Percentiles rank a stretch among this genome's conserved stretches.
Conservation (phyloP, 2,113 vertebrate species). For the Turnix velox region DNA sequence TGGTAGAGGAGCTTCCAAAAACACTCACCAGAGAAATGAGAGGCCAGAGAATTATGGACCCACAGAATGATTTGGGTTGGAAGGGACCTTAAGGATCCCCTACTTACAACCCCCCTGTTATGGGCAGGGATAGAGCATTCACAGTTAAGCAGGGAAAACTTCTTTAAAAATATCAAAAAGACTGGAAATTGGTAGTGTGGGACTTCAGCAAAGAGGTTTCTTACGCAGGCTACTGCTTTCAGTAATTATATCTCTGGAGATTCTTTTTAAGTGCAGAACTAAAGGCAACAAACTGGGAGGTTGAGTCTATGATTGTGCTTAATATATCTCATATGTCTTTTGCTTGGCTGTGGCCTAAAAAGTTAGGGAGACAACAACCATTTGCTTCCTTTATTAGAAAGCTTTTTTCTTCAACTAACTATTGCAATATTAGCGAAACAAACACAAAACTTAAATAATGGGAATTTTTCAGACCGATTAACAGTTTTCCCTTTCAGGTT, state of each 20-base stretch:
- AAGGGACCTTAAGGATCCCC: not conserved
- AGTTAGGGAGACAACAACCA: accelerated
- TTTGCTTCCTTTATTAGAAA: not conserved
- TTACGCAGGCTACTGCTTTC: not conserved
- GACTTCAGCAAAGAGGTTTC: not conserved
- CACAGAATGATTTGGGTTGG: not conserved
- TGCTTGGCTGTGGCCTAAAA: not conserved
- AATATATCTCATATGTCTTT: not conserved
- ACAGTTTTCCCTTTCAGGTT: not conserved
- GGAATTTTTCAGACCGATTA: not conserved
- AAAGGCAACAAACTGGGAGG: not conserved
- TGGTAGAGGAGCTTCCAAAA: not conserved
- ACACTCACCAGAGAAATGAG: not conserved
- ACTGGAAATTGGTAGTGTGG: not conserved
- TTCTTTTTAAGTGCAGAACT: accelerated
- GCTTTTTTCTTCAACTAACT: not conserved
- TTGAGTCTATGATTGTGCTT: not conserved
- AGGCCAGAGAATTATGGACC: accelerated
- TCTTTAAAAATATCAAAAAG: not conserved
- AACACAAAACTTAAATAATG: not conserved
- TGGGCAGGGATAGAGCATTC: not conserved
- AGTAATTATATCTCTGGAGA: not conserved
- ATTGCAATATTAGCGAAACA: not conserved
- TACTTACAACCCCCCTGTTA: not conserved
- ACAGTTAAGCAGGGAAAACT: not conserved